Percentiles rank a stretch among this genome's conserved stretches.
phyloP scores from a whole-genome alignment of 2,888 invertebrate species.

The Drosophila histrio region DNA sequence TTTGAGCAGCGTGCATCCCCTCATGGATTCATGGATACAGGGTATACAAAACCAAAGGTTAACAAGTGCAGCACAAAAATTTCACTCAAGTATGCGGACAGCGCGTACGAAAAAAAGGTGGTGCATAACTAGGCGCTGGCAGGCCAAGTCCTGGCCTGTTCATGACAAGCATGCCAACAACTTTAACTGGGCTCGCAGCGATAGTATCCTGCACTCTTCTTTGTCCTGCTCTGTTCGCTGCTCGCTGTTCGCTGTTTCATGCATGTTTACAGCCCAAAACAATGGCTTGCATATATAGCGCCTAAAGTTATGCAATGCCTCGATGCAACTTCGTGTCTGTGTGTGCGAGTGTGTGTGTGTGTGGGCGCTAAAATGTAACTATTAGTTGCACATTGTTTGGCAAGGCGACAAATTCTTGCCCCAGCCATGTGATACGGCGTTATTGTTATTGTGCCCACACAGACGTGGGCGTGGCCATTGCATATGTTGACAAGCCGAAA shows the following conservation, averaged over 20 bases:
- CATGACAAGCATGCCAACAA: slow-evolving; percentile 60
- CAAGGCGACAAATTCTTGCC: slow-evolving; percentile 71
- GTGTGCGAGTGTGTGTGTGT: slow-evolving; percentile 25
- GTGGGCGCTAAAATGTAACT: slow-evolving; percentile 69
- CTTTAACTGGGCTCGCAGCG: slow-evolving; percentile 40
- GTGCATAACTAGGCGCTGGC: slow-evolving; percentile 67
- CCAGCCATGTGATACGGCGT: slow-evolving; percentile 42
- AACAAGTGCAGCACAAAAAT: slow-evolving; percentile 42
- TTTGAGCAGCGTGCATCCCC: background rate
- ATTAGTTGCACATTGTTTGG: slow-evolving; percentile 74
- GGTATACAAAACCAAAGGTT: slow-evolving; percentile 24
- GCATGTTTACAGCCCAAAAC: slow-evolving; percentile 55
- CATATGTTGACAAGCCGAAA: slow-evolving; percentile 76
- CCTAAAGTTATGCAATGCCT: slow-evolving; percentile 68
- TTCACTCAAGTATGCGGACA: slow-evolving; percentile 52
- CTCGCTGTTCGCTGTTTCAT: slow-evolving; percentile 60
- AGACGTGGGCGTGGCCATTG: slow-evolving; percentile 30
- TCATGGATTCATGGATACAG: background rate
- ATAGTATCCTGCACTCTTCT: background rate
- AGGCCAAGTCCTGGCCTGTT: slow-evolving; percentile 45
- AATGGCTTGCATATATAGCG: slow-evolving; percentile 63
- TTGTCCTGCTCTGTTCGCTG: background rate
- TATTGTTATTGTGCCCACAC: slow-evolving; percentile 8
- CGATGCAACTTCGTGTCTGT: slow-evolving; percentile 10
- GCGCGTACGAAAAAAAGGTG: slow-evolving; percentile 30